A percentile compares a stretch with the other conserved stretches of the same genome.
These are phyloP conservation scores for Natator depressus DNA, from an alignment of 2,113 vertebrate species.

Conservation along the genomic window DNA sequence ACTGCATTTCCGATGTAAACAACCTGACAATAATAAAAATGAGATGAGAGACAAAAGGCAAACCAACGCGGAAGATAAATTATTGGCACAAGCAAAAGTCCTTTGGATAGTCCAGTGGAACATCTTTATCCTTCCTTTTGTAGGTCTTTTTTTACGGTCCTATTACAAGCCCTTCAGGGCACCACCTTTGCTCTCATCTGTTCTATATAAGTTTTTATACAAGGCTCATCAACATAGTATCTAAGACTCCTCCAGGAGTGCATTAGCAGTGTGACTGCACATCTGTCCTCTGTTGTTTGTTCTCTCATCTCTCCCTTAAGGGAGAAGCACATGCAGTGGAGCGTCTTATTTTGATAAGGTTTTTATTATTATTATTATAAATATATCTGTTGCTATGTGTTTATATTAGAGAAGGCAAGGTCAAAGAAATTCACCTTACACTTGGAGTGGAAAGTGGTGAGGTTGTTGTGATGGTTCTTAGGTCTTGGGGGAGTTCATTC, in stretches of 20 bases:
- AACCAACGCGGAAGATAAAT: background rate
- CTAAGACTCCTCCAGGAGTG: background rate
- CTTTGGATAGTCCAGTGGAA: background rate
- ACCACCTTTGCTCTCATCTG: slow-evolving; percentile 6
- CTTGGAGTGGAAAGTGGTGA: background rate
- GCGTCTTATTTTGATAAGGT: background rate
- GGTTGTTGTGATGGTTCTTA: background rate
- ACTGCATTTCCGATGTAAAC: background rate
- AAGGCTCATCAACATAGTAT: background rate
- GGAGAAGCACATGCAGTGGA: background rate
- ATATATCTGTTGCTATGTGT: background rate
- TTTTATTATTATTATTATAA: background rate
- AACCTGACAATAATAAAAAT: background rate
- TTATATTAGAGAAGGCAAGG: background rate
- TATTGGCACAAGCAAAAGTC: background rate
- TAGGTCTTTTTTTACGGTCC: slow-evolving; percentile 5
- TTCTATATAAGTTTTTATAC: background rate
- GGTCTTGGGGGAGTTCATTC: background rate
- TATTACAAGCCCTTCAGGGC: slow-evolving; percentile 29
- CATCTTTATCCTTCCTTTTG: fast-evolving
- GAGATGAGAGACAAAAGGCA: background rate
- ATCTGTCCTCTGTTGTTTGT: background rate
- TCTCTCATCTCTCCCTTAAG: background rate
- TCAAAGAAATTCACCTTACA: background rate
- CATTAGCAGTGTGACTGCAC: background rate